Percentiles rank a stretch among this genome's conserved stretches.
Evolutionary conservation across 2,888 invertebrate species (phyloP).

Genomic region (Laspeyria flexula): DNA sequence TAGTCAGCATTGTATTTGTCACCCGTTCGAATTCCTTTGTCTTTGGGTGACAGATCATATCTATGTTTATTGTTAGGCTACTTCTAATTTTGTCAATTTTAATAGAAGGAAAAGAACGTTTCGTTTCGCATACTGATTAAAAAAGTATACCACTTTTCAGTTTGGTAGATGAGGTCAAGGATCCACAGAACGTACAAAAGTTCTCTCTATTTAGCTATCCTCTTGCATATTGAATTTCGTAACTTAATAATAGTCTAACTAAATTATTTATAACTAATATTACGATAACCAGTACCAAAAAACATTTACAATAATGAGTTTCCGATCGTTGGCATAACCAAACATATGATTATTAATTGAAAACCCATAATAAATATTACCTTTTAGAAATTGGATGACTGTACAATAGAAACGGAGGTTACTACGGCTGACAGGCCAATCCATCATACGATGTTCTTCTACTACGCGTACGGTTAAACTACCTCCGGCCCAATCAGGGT

Average conservation of each 20-base stretch:
- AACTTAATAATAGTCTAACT: too few relatives aligned
- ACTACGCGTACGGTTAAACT: conserved; percentile 65
- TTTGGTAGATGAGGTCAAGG: too few relatives aligned
- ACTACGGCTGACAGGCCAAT: conserved; percentile 62
- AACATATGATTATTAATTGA: conserved; percentile 66
- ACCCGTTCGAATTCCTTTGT: conserved; percentile 28
- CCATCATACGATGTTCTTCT: conserved; percentile 63
- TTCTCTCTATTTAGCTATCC: too few relatives aligned
- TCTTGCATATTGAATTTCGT: too few relatives aligned
- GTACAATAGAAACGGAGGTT: conserved; percentile 57
- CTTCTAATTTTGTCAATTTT: neutral
- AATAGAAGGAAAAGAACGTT: too few relatives aligned
- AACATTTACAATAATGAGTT: conserved; percentile 51
- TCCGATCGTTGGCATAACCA: conserved; percentile 52
- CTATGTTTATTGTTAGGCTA: neutral
- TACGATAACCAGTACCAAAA: conserved; percentile 44
- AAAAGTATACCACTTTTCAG: too few relatives aligned
- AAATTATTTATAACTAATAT: conserved; percentile 12
- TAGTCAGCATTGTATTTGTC: conserved; percentile 33
- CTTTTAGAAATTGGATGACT: conserved; percentile 65
- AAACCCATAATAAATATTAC: conserved; percentile 66
- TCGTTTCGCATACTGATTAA: too few relatives aligned
- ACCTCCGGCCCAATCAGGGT: conserved; percentile 62
- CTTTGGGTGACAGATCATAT: conserved; percentile 11
- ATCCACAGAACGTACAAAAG: too few relatives aligned